Evolutionary conservation across 2,113 vertebrate species (phyloP), one percentile per base, ranked within the genome.

Genomic region (Oceanodroma tethys): DNA sequence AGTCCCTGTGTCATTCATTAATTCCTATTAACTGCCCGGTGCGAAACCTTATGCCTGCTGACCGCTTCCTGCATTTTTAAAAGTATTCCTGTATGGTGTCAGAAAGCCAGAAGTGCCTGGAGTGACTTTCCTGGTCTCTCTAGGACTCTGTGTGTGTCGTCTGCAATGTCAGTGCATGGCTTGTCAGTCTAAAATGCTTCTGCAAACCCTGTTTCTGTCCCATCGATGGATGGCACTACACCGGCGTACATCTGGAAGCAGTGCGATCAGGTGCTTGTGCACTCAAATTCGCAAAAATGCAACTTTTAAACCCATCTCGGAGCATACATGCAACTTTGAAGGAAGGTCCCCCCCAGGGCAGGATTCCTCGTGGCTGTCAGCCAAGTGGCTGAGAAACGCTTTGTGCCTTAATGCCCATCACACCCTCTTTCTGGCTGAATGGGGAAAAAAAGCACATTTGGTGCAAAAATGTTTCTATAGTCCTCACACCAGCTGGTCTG

Each of bases 281-380:
- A 1, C 48, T 12, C 18, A 47, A 9, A 18, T 93, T 53, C 6
- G 26, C 8, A 40, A 29, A 85, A 81, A 59, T 6, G 22, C 22
- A 48, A 10, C 22, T 88, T 88, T 36, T 30, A 22, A 62, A n/a
- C 17, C 13, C 16, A 2, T 50, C 23, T n/a, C 18, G 68, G 63
- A 72, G 23, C 16, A 10, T 4, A 0, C 0, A 4, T 52, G 10
- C 0, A 2, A 9, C 19, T 80, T 5, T 4, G n/a, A 67, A 66
- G 36, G 38, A 13, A 58, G 63, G 27, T 9, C 21, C 26, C 5
- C 12, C 12, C 45, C 0, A 5, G 26, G 32, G 3, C 6, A 47
- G 11, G 20, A 4, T 21, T 72, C 79, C 40, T 55, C 0, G 1
- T 5, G 65, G n/a, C 48, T 63, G 32, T 7, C 56, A 13, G 60